Evolutionary conservation across 2,888 invertebrate species (phyloP).

Genomic region (Ormyrus pomaceus): DNA sequence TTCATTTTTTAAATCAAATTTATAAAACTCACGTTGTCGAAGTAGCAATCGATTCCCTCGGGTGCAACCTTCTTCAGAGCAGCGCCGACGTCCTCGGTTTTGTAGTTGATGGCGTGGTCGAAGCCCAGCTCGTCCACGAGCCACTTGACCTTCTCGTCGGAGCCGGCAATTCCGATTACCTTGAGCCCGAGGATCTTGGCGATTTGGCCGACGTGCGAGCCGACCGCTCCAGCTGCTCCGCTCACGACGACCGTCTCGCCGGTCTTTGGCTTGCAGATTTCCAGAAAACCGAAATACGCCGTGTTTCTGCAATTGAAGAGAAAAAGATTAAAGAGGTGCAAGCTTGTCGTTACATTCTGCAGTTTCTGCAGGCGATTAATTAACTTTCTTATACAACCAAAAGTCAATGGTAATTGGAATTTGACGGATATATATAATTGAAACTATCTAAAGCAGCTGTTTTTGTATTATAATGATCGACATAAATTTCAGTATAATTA

Average conservation of each 20-base stretch:
- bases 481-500: too few species aligned
- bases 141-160: constrained; percentile 84
- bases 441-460: too few species aligned
- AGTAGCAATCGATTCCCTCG: constrained; percentile 85
- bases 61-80: constrained; percentile 81
- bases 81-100: constrained; percentile 78
- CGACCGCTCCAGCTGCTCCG: constrained; percentile 88
- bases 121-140: constrained; percentile 81
- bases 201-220: constrained; percentile 87
- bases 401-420: too few species aligned
- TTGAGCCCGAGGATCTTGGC: constrained; percentile 83
- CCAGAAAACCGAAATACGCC: constrained; percentile 85
- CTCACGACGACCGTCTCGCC: constrained; percentile 86
- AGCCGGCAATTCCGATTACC: constrained; percentile 85
- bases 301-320: constrained; percentile 78
- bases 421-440: too few species aligned
- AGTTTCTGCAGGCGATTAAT: too few species aligned
- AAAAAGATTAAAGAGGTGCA: too few species aligned
- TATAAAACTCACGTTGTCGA: constrained; percentile 81
- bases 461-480: too few species aligned
- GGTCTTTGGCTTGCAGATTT: constrained; percentile 83
- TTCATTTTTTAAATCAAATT: neutral
- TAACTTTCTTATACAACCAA: too few species aligned
- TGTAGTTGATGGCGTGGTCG: constrained; percentile 85
- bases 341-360: too few species aligned